Evolutionary conservation across 1,140 invertebrate genomes (phyloP).

Genomic region (Pachyrhynchus sulphureomaculatus): DNA sequence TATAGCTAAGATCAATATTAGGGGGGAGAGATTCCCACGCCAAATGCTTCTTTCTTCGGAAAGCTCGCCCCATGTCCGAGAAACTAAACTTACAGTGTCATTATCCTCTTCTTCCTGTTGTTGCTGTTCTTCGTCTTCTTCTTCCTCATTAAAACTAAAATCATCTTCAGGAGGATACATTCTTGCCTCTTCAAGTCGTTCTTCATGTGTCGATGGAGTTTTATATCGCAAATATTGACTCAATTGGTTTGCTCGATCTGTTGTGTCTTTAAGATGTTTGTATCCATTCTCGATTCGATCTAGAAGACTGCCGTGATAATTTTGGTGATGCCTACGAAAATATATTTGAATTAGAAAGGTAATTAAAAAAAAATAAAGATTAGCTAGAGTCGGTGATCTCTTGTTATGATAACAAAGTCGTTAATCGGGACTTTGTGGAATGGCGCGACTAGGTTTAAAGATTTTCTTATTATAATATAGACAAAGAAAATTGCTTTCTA

Average conservation of each 20-base stretch:
- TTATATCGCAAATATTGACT: slow-evolving; percentile 11
- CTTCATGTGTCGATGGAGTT: neutral
- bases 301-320: neutral
- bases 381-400: no score
- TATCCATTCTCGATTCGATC: neutral
- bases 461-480: no score
- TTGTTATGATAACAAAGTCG: no score
- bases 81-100: no score
- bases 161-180: slow-evolving; percentile 38
- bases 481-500: no score
- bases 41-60: no score
- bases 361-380: neutral
- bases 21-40: no score
- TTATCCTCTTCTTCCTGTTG: no score
- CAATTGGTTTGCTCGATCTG: slow-evolving; percentile 3
- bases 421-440: no score
- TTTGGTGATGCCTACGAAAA: neutral
- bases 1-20: no score
- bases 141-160: slow-evolving; percentile 33
- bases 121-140: neutral
- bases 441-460: no score
- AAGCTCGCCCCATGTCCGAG: no score
- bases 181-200: slow-evolving; percentile 33
- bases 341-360: neutral
- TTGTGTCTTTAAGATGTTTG: slow-evolving; percentile 5